Conservation (phyloP, 2,113 vertebrate genomes). For the Alces alces region DNA sequence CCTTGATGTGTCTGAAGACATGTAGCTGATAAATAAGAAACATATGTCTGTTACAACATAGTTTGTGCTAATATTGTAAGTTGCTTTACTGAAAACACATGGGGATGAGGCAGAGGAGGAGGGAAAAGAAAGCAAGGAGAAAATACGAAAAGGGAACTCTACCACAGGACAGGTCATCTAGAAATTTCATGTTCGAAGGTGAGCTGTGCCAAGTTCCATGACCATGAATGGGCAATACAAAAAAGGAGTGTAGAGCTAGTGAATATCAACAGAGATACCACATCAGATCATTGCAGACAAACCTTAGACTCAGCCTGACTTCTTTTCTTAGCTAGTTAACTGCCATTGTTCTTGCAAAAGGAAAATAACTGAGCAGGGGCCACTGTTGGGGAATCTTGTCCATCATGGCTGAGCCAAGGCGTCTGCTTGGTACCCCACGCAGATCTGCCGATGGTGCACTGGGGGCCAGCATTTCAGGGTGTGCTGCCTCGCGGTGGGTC, state of each 20-base stretch:
- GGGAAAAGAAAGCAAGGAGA: neutral
- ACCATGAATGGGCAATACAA: rapidly evolving
- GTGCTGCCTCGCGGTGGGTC: neutral
- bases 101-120: neutral
- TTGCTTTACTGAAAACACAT: conserved; percentile 30
- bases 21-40: conserved; percentile 56
- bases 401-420: neutral
- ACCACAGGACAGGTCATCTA: too few species aligned
- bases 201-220: neutral
- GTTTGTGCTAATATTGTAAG: conserved; percentile 8
- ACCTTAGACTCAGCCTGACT: neutral
- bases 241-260: neutral
- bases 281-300: neutral
- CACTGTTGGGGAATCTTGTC: rapidly evolving
- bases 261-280: neutral
- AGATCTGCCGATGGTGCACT: neutral
- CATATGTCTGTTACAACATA: conserved; percentile 28
- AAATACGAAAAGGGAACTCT: neutral
- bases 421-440: neutral
- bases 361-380: neutral
- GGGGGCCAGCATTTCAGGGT: rapidly evolving
- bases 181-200: neutral
- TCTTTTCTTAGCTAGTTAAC: neutral
- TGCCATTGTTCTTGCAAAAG: neutral
- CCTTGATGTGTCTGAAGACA: conserved; percentile 66